A percentile compares a stretch with the other conserved stretches of the same genome.
Evolutionary conservation across 2,797 vertebrate genomes (phyloP).

Genomic region (Urosaurus nigricauda): DNA sequence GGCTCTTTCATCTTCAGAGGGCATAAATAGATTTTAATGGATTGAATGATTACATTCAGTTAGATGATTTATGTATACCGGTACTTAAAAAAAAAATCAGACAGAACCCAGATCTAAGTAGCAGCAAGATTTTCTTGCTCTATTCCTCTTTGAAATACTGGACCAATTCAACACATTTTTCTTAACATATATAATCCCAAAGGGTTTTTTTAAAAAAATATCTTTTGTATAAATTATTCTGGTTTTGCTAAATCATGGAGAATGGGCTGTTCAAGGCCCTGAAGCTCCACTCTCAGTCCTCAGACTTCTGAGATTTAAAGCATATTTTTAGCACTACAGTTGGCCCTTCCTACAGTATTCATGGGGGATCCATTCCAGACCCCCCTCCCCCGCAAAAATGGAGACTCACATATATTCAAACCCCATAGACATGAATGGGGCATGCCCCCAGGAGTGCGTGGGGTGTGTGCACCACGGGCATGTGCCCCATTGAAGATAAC

Average conservation of each 20-base stretch:
- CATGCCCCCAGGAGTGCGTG: no score
- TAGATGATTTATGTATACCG: neutral
- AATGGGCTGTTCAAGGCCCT: neutral
- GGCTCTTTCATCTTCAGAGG: neutral
- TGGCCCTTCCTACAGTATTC: no score
- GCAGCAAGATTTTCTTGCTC: neutral
- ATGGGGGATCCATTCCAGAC: no score
- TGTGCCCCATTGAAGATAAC: no score
- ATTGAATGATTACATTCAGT: neutral
- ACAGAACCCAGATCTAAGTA: neutral
- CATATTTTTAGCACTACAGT: no score
- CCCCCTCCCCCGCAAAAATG: no score
- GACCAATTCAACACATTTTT: neutral
- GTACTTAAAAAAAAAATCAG: neutral
- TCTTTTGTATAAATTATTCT: slow-evolving; percentile 7
- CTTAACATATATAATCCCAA: neutral
- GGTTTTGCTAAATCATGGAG: neutral
- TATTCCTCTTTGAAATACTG: neutral
- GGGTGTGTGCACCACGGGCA: no score
- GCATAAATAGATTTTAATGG: neutral
- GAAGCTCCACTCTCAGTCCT: neutral
- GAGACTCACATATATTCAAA: no score
- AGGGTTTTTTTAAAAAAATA: neutral
- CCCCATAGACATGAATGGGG: no score
- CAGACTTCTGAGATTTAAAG: neutral